Percentiles rank a stretch among this genome's conserved stretches.
Conservation (phyloP, 53 echinoderm and acorn worm genomes). For the Paracentrotus lividus region DNA sequence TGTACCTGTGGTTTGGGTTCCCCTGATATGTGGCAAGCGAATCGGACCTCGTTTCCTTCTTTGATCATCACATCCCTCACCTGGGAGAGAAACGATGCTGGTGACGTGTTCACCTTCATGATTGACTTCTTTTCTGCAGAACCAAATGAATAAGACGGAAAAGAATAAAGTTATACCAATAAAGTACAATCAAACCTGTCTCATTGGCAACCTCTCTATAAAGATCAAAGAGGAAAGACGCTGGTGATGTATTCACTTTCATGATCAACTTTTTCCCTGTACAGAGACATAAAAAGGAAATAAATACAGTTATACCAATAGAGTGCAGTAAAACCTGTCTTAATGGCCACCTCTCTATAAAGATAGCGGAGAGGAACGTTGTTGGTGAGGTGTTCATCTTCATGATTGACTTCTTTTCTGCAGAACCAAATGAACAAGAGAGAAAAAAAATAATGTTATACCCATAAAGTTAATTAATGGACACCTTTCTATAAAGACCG, state of each 20-base stretch:
- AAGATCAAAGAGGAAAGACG: constrained; percentile 67
- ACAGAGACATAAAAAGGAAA: neutral
- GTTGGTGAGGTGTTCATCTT: constrained; percentile 34
- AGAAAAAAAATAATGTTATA: neutral
- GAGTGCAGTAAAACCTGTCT: too few species aligned
- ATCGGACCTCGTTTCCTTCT: constrained; percentile 63
- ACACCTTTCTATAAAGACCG: too few species aligned
- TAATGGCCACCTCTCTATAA: too few species aligned
- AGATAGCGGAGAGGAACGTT: constrained; percentile 64
- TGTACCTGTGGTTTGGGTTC: constrained; percentile 67
- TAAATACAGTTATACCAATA: neutral
- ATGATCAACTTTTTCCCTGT: neutral
- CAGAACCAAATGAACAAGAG: too few species aligned
- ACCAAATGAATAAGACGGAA: neutral
- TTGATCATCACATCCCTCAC: constrained; percentile 68
- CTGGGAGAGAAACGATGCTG: constrained; percentile 66
- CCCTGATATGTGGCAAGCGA: constrained; percentile 67
- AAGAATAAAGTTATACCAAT: too few species aligned
- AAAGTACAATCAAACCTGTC: too few species aligned
- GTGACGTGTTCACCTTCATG: neutral
- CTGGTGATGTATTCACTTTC: constrained; percentile 23
- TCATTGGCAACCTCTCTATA: too few species aligned
- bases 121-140: neutral
- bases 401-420: neutral
- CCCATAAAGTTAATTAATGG: too few species aligned